phyloP scores from a whole-genome alignment of 2,797 vertebrate genomes.

The Micromesistius poutassou region DNA sequence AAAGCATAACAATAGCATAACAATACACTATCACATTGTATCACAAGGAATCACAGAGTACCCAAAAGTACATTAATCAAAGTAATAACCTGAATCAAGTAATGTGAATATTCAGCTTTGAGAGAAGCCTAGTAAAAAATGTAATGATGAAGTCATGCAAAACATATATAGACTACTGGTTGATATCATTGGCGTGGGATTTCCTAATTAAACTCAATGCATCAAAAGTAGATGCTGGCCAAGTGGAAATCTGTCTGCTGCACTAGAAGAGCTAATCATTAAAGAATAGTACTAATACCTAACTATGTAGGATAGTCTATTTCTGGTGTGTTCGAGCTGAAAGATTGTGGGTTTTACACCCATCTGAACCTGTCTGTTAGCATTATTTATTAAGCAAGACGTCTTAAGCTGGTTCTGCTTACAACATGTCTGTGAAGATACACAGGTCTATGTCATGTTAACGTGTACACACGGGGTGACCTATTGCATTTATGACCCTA shows the following conservation, averaged over 20 bases:
- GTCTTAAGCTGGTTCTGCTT: not conserved
- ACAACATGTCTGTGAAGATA: too few species aligned
- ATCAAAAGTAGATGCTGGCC: not conserved
- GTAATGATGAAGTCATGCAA: not conserved
- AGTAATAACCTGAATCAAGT: not conserved
- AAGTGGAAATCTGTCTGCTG: not conserved
- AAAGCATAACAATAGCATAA: not conserved
- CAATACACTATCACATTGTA: not conserved
- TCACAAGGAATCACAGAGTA: not conserved
- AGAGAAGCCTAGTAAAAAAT: not conserved
- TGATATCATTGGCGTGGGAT: not conserved
- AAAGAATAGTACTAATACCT: not conserved
- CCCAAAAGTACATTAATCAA: not conserved
- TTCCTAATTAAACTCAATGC: not conserved
- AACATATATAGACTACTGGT: not conserved
- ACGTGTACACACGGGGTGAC: too few species aligned
- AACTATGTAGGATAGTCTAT: not conserved
- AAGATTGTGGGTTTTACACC: not conserved
- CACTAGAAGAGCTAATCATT: not conserved
- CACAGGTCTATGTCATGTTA: too few species aligned
- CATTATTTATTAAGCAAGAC: not conserved
- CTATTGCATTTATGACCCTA: too few species aligned
- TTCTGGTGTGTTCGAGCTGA: not conserved
- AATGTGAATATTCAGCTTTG: not conserved
- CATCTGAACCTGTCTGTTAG: not conserved